Percentiles rank a stretch among this genome's conserved stretches.
Conservation (phyloP, 2,888 invertebrate species). For the Miltochrista miniata region DNA sequence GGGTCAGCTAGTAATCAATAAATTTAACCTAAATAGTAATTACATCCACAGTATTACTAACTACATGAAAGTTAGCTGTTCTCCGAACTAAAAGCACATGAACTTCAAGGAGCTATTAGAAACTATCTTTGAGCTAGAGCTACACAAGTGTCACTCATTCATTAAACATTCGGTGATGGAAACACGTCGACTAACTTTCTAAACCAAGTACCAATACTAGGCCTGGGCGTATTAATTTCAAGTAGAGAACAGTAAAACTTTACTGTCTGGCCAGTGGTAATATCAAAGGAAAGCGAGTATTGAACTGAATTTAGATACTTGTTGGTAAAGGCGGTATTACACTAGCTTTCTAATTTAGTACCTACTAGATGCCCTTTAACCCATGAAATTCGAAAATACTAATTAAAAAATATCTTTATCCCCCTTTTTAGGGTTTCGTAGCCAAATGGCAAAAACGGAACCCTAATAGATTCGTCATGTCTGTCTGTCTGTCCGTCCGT, state of each 20-base stretch:
- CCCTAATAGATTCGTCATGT: too few relatives aligned
- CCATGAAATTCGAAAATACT: too few relatives aligned
- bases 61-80: neutral
- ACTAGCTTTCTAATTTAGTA: too few relatives aligned
- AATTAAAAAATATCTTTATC: too few relatives aligned
- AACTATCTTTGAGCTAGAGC: neutral
- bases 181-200: constrained; percentile 35
- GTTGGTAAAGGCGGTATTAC: constrained; percentile 4
- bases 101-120: neutral
- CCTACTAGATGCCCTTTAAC: too few relatives aligned
- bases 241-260: constrained; percentile 52
- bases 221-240: constrained; percentile 39
- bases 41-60: too few relatives aligned
- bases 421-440: too few relatives aligned
- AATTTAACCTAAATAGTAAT: too few relatives aligned
- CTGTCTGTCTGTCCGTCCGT: too few relatives aligned
- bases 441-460: too few relatives aligned
- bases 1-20: too few relatives aligned
- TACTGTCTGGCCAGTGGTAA: constrained; percentile 46
- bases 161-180: constrained; percentile 34
- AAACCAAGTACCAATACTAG: constrained; percentile 37
- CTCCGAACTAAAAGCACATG: neutral
- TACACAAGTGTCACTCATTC: constrained; percentile 19
- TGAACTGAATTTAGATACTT: constrained; percentile 29
- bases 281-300: constrained; percentile 41